A percentile compares a stretch with the other conserved stretches of the same genome.
These are phyloP conservation scores for Arenicola marina DNA, from an alignment of 2,888 invertebrate genomes.

Conservation along the genomic window DNA sequence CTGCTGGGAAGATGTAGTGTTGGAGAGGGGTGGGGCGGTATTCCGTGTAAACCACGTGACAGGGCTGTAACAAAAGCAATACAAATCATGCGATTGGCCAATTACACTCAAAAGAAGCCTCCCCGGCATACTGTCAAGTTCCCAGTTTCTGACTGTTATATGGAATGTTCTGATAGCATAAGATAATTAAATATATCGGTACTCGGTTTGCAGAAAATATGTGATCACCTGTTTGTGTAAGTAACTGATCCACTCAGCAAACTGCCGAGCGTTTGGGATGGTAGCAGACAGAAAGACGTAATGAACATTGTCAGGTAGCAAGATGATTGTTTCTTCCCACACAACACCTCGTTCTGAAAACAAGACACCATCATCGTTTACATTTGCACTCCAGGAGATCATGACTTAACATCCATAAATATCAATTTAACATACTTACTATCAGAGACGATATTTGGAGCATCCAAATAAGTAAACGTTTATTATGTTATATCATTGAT, in stretches of 20 bases:
- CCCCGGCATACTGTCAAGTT: no score
- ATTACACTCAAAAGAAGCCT: no score
- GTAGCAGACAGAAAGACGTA: constrained; percentile 99
- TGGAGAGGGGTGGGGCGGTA: constrained; percentile 96
- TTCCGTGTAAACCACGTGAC: constrained; percentile 99
- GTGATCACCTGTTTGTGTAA: constrained; percentile 73
- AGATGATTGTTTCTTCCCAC: constrained; percentile 98
- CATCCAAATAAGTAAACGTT: no score
- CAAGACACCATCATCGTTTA: no score
- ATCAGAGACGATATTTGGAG: no score
- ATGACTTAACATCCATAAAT: no score
- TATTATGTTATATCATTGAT: no score
- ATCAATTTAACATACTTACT: no score
- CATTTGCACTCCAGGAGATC: not conserved
- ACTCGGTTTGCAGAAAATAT: not conserved
- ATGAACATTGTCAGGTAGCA: constrained; percentile 95
- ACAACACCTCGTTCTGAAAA: constrained; percentile 89
- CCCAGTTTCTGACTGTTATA: no score
- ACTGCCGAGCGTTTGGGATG: constrained; percentile 96
- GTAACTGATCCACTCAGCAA: constrained; percentile 70
- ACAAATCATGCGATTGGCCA: not conserved
- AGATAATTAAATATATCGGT: not conserved
- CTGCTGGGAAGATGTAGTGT: constrained; percentile 96
- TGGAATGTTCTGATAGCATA: no score
- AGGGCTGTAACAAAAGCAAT: constrained; percentile 75